Base-by-base conservation (phyloP, 2,113 vertebrate species). In the Actenoides hombroni region DNA sequence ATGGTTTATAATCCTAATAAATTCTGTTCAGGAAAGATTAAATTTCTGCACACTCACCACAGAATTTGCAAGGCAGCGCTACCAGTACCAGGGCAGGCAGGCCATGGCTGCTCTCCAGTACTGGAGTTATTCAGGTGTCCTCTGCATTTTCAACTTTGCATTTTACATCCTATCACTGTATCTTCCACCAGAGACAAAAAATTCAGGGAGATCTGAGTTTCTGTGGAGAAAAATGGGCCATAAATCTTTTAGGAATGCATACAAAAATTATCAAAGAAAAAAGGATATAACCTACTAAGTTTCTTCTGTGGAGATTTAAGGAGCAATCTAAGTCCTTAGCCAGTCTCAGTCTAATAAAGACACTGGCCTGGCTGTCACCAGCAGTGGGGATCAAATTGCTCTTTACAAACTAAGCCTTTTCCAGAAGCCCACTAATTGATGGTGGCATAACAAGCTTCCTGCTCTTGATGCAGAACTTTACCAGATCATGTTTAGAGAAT, bases 1-100 rank as follows among this genome's bases (percentile, higher is more conserved):
- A 78, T 71, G 42, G 46, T 71, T 93, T 90, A 83, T 90, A 90
- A 86, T 75, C 51, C 56, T 86, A 94, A 92, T 89, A 95, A 91
- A 87, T 56, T 84, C 53, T 83, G 33, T 57, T 90, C 5, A 0
- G 57, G 51, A 94, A 90, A 93, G 73, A 92, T 84, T 86, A 92
- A 59, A 88, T 92, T 94, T 86, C 79, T 92, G 68, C 51, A 68
- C 33, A 12, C 33, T 95, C 59, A 84, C 76, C 46, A 39, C 35
- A 57, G 76, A 90, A 86, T 82, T 74, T 90, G 64, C 60, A 86
- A 90, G 88, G 73, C 63, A 81, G 67, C 0, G 2, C 25, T 86
- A 48, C 46, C 23, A 24, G 35, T 40, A 51, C 18, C 53, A 63
- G 60, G 56, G 76, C 73, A 86, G 59, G 60, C 54, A 79, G 40